Percentiles rank a stretch among this genome's conserved stretches.
Conservation (phyloP, 1,140 invertebrate genomes). For the Philotrypesis tridentata region DNA sequence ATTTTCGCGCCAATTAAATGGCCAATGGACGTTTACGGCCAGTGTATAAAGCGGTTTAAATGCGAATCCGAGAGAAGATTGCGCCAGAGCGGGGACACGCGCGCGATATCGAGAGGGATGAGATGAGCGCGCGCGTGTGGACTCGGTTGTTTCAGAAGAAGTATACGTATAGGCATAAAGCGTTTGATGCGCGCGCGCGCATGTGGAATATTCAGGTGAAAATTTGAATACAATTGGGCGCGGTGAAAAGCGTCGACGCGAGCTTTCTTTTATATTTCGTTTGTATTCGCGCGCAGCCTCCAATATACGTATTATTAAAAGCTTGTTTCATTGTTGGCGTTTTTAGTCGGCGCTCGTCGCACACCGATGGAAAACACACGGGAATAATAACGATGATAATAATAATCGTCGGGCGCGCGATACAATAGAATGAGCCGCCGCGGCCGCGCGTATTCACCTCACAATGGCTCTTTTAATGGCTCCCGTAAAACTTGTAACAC, state of each 20-base stretch:
- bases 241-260: slow-evolving; percentile 9
- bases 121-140: background rate
- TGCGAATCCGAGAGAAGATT: background rate
- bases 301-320: background rate
- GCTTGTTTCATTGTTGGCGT: background rate
- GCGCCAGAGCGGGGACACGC: background rate
- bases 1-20: slow-evolving; percentile 3
- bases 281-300: no score
- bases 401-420: background rate
- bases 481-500: background rate
- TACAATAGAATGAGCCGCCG: background rate
- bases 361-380: background rate
- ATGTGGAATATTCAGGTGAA: slow-evolving; percentile 10
- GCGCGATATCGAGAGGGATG: no score
- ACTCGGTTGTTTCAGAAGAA: no score
- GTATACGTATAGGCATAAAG: background rate
- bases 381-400: no score
- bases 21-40: background rate
- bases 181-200: background rate
- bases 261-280: slow-evolving; percentile 29
- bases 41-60: background rate
- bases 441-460: background rate
- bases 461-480: background rate
- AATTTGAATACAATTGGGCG: slow-evolving; percentile 42
- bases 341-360: no score